Evolutionary conservation across 2,113 vertebrate species (phyloP).

Genomic region (Scopus umbretta): DNA sequence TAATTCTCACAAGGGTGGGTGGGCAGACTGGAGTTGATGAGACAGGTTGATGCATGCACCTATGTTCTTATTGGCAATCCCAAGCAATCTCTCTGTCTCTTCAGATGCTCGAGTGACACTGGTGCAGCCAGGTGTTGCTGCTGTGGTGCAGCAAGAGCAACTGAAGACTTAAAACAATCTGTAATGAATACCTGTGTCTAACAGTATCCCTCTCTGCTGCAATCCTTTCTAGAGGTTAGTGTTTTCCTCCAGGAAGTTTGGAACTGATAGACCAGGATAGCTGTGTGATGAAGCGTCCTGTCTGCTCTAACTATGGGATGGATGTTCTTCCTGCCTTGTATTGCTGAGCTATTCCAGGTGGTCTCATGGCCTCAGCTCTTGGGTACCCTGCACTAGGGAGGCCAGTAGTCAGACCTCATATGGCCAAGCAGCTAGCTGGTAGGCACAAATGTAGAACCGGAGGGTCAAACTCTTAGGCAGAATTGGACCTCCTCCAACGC

Average conservation of each 20-base stretch:
- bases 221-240: neutral
- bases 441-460: neutral
- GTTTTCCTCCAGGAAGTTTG: neutral
- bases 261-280: neutral
- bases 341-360: neutral
- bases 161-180: neutral
- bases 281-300: neutral
- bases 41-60: neutral
- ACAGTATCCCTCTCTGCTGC: neutral
- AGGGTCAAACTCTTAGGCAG: neutral
- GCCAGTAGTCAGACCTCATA: accelerated
- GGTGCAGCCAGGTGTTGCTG: neutral
- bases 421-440: neutral
- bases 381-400: neutral
- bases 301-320: neutral
- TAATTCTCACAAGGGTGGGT: neutral
- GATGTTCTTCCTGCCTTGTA: neutral
- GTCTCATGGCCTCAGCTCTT: neutral
- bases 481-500: neutral
- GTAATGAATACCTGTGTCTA: neutral
- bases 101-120: neutral
- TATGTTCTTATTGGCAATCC: neutral
- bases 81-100: neutral
- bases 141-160: neutral
- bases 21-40: neutral